These are phyloP conservation scores for Belonocnema kinseyi DNA, from an alignment of 1,140 invertebrate genomes.

Conservation along the genomic window DNA sequence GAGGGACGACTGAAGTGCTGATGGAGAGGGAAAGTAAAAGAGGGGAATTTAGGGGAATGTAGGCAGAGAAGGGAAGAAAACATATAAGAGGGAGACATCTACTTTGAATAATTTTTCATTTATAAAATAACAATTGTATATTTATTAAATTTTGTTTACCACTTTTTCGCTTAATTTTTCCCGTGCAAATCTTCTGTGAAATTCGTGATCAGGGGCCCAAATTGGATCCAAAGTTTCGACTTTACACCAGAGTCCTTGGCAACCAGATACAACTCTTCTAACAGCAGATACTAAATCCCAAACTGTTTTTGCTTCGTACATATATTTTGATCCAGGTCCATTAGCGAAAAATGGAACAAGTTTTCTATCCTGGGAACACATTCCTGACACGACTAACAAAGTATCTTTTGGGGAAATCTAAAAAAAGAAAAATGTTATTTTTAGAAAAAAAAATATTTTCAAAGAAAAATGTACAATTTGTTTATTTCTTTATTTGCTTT, in stretches of 20 bases:
- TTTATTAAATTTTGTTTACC: background rate
- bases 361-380: slow-evolving; percentile 41
- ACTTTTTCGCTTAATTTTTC: background rate
- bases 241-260: background rate
- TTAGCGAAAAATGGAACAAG: slow-evolving; percentile 48
- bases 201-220: too few relatives aligned
- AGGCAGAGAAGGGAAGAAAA: too few relatives aligned
- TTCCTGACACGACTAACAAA: slow-evolving; percentile 50
- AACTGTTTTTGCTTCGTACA: slow-evolving; percentile 36
- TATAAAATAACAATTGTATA: too few relatives aligned
- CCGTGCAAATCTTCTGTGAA: background rate
- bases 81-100: too few relatives aligned
- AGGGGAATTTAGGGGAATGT: too few relatives aligned
- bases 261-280: background rate
- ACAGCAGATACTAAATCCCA: slow-evolving; percentile 47
- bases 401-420: slow-evolving; percentile 43
- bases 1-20: too few relatives aligned
- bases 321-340: slow-evolving; percentile 47
- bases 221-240: background rate
- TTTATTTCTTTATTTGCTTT: too few relatives aligned
- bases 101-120: too few relatives aligned
- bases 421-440: slow-evolving; percentile 2
- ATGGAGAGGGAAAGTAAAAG: too few relatives aligned
- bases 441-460: background rate
- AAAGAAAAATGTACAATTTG: too few relatives aligned